Conservation (phyloP, 2,113 vertebrate species). For the Natator depressus region DNA sequence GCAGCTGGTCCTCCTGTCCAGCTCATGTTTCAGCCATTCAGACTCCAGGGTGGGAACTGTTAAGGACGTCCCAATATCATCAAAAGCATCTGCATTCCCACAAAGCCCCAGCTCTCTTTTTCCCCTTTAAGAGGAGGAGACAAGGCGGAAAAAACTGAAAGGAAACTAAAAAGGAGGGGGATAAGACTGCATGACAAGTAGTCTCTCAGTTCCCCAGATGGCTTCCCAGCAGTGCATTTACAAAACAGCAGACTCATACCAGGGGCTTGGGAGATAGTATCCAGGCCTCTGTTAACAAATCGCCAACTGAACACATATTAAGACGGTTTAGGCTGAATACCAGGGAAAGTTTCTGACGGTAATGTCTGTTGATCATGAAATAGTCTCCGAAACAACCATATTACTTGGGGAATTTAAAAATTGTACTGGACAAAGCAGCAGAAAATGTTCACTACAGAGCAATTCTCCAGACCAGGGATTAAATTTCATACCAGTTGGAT, state of each 20-base stretch:
- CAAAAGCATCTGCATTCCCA: neutral
- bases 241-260: neutral
- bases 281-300: neutral
- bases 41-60: neutral
- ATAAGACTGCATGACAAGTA: neutral
- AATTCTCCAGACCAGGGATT: neutral
- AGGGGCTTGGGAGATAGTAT: neutral
- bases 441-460: neutral
- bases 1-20: neutral
- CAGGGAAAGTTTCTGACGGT: neutral
- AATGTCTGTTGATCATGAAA: neutral
- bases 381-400: neutral
- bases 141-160: neutral
- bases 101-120: neutral
- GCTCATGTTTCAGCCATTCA: conserved; percentile 10
- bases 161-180: neutral
- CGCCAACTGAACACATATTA: neutral
- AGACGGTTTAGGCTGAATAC: neutral
- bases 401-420: neutral
- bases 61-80: neutral
- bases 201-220: neutral
- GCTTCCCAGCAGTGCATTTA: neutral
- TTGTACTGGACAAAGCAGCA: fast-evolving
- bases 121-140: conserved; percentile 65
- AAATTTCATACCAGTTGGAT: neutral